These are phyloP conservation scores for Rhabdomys pumilio DNA, from an alignment of 2,797 vertebrate genomes.

Conservation along the genomic window DNA sequence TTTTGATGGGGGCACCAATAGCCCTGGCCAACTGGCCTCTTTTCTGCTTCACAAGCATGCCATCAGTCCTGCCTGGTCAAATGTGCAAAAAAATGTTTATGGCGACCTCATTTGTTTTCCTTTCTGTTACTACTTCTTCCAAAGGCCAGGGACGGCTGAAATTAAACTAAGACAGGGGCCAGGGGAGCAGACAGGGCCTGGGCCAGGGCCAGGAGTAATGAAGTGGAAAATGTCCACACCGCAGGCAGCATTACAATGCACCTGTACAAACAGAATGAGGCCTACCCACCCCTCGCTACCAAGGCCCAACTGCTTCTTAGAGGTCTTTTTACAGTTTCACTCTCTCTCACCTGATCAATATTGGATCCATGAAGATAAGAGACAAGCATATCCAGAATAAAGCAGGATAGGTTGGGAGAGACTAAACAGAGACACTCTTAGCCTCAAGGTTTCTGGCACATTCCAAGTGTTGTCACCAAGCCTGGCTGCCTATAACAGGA, in stretches of 20 bases:
- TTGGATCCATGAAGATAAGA: slow-evolving; percentile 83
- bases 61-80: slow-evolving; percentile 39
- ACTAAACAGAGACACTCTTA: neutral
- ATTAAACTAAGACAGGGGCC: slow-evolving; percentile 82
- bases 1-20: slow-evolving; percentile 48
- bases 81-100: slow-evolving; percentile 83
- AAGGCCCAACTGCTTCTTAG: slow-evolving; percentile 76
- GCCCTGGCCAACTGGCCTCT: slow-evolving; percentile 7
- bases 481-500: neutral
- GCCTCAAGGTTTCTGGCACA: neutral
- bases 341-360: slow-evolving; percentile 57
- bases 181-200: slow-evolving; percentile 82
- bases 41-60: slow-evolving; percentile 43
- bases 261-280: slow-evolving; percentile 93
- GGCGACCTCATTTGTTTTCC: slow-evolving; percentile 86
- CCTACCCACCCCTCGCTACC: slow-evolving; percentile 69
- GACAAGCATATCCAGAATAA: neutral
- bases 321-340: slow-evolving; percentile 76
- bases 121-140: slow-evolving; percentile 85
- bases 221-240: slow-evolving; percentile 94
- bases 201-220: slow-evolving; percentile 90
- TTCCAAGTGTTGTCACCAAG: slow-evolving; percentile 32
- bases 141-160: slow-evolving; percentile 87
- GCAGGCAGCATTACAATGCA: slow-evolving; percentile 90
- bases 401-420: neutral